Evolutionary conservation across 1,140 invertebrate species (phyloP), one percentile per base, ranked within the genome.

Genomic region (Rhynchophorus ferrugineus): DNA sequence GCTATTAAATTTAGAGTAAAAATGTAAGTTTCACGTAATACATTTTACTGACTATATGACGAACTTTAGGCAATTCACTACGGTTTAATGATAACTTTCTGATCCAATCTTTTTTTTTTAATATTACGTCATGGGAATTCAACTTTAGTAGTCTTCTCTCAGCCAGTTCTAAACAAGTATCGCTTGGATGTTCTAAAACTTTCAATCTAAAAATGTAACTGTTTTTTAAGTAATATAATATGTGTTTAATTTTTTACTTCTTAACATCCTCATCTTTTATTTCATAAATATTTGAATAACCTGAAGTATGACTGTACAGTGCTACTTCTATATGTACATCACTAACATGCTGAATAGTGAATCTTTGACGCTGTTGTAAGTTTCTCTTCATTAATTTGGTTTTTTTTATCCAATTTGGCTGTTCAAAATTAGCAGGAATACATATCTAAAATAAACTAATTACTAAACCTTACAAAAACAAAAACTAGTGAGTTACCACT

Each of bases 381-480:
- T 78, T 78, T 6, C 77, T 73, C 61, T 82, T 84, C 76, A 86
- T 81, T 61, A 85, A 79, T 68, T 87, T 85, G 6, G 85, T 86
- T 51, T 79, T 76, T 24, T 82, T 73, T 8, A 88, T 71, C 89
- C 89, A 93, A 55, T 84, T 79, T 2, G 83, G 87, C 45, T 80
- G 79, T 56, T 86, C 81, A 33, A 92, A 71, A 47, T 78, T 76
- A 22, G 48, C 49, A 9, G 66, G 66, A 35, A 61, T 56, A 56
- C 63, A 62, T 33, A 61, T 60, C 66, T 66, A 34, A 13, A 50
- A 61, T 39, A 54, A 42, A 22, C 36, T 21, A 44, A 34, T 36
- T 6, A 19, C 9, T 21, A 45, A 36, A 34, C 35, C 7, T 43
- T 44, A 44, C 11, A 43, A 16, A 18, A 37, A 22, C n/a, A 21